These are phyloP conservation scores for Scelioninae gen. 2 DNA, from an alignment of 2,888 invertebrate genomes.

Conservation along the genomic window DNA sequence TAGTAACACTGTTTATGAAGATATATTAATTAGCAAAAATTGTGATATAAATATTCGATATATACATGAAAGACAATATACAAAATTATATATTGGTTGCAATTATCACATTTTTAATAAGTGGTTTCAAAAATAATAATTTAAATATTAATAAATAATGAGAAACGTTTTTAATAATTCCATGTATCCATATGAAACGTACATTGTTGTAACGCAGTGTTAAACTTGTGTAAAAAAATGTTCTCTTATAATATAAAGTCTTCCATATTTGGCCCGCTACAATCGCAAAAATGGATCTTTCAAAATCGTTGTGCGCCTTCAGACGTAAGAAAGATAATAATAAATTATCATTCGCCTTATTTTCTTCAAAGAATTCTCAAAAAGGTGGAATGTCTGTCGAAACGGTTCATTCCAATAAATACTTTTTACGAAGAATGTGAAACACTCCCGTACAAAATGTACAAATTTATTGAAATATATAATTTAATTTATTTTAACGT, in stretches of 20 bases:
- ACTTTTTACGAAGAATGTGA: constrained; percentile 33
- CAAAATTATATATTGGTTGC: too few relatives aligned
- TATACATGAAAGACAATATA: too few relatives aligned
- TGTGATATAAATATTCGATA: too few relatives aligned
- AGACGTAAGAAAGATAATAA: constrained; percentile 42
- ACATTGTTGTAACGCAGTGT: constrained; percentile 37
- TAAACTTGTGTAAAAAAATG: constrained; percentile 42
- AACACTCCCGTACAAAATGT: constrained; percentile 36
- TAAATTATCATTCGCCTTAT: constrained; percentile 42
- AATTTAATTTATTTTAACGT: background rate
- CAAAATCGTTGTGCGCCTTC: constrained; percentile 58
- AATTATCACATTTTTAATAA: too few relatives aligned
- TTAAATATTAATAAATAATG: too few relatives aligned
- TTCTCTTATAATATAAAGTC: constrained; percentile 46
- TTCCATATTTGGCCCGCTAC: constrained; percentile 52
- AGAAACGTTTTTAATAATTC: constrained; percentile 2
- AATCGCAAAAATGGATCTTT: constrained; percentile 50
- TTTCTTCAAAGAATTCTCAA: constrained; percentile 27
- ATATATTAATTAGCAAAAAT: too few relatives aligned
- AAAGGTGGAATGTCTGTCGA: constrained; percentile 42
- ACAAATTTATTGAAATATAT: constrained; percentile 32
- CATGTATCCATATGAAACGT: constrained; percentile 24
- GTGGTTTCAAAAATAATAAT: too few relatives aligned
- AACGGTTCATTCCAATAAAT: constrained; percentile 48
- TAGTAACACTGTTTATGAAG: too few relatives aligned